Conservation (phyloP, 2,888 invertebrate species). For the Vesta saturnalis region DNA sequence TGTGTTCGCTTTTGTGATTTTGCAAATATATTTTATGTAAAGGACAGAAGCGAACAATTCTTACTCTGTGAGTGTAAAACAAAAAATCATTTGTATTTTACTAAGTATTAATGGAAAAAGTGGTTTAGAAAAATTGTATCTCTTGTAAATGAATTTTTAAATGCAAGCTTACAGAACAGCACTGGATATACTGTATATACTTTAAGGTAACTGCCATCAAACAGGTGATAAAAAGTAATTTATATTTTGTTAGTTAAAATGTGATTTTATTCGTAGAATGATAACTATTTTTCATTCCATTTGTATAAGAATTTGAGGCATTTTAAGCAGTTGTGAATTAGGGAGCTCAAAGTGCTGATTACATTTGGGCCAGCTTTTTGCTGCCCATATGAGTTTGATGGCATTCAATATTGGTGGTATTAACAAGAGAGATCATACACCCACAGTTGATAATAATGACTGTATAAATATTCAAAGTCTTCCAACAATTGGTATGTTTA, state of each 20-base stretch:
- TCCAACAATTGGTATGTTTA: background rate
- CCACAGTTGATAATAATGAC: background rate
- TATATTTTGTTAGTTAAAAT: background rate
- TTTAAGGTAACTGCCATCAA: background rate
- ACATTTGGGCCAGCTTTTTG: too few relatives aligned
- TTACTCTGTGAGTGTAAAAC: too few relatives aligned
- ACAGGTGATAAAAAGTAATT: background rate
- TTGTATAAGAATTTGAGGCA: background rate
- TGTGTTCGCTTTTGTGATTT: background rate
- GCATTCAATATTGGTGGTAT: background rate
- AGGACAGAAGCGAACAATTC: too few relatives aligned
- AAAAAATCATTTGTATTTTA: too few relatives aligned
- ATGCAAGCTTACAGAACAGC: background rate
- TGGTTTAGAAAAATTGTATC: too few relatives aligned
- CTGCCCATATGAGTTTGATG: background rate
- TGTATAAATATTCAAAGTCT: background rate
- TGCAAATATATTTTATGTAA: too few relatives aligned
- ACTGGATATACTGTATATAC: background rate
- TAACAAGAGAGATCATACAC: background rate
- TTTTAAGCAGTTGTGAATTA: background rate
- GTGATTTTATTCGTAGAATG: background rate
- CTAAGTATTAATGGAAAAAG: too few relatives aligned
- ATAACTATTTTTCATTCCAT: background rate
- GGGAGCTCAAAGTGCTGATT: background rate
- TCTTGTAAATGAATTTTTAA: background rate